These are phyloP conservation scores for Mohoua ochrocephala DNA, from an alignment of 2,113 vertebrate species.

Conservation along the genomic window DNA sequence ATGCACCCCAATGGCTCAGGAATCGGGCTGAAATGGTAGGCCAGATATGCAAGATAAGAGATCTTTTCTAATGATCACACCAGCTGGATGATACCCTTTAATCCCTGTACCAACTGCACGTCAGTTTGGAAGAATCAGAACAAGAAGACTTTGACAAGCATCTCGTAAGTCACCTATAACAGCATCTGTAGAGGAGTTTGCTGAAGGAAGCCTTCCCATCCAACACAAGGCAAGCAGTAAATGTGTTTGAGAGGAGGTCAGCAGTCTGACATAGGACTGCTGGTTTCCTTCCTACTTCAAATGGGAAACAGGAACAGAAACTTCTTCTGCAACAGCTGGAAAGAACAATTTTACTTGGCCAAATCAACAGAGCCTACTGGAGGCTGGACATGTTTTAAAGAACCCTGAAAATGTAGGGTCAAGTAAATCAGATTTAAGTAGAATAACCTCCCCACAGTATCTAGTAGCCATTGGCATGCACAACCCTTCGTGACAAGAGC, in stretches of 20 bases:
- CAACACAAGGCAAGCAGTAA: neutral
- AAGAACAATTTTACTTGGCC: neutral
- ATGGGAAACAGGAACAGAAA: conserved; percentile 49
- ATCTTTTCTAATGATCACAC: neutral
- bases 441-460: neutral
- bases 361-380: neutral
- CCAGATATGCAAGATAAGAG: neutral
- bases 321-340: neutral
- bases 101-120: neutral
- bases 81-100: neutral
- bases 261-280: neutral
- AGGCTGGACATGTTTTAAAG: neutral
- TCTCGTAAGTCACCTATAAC: rapidly evolving
- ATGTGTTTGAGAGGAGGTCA: neutral
- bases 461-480: neutral
- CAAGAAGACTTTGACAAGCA: neutral
- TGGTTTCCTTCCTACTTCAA: conserved; percentile 8
- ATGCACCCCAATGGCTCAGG: rapidly evolving
- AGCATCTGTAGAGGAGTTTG: neutral
- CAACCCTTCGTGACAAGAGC: neutral
- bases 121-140: neutral
- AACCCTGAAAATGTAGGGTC: neutral
- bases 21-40: neutral
- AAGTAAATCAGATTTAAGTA: neutral
- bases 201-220: neutral